Percentiles rank a stretch among this genome's conserved stretches.
Evolutionary conservation across 2,888 invertebrate genomes (phyloP).

Genomic region (Campoplex capitator): DNA sequence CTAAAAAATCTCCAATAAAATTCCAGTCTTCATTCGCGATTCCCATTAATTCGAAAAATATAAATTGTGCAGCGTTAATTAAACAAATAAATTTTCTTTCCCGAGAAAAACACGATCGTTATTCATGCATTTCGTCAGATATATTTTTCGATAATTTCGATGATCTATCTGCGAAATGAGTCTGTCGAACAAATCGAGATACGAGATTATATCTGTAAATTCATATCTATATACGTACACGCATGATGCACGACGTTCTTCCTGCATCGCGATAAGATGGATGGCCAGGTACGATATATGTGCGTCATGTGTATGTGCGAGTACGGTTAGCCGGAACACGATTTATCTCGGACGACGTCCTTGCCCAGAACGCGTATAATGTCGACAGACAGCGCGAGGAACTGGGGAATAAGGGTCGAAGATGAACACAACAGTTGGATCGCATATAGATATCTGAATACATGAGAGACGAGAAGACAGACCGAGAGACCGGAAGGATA

Average conservation of each 20-base stretch:
- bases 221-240: neutral
- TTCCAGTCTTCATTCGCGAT: neutral
- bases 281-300: slow-evolving; percentile 59
- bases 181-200: slow-evolving; percentile 24
- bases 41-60: neutral
- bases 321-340: slow-evolving; percentile 59
- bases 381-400: slow-evolving; percentile 32
- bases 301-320: slow-evolving; percentile 46
- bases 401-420: slow-evolving; percentile 14
- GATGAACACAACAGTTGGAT: slow-evolving; percentile 27
- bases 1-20: neutral
- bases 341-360: slow-evolving; percentile 65
- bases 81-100: neutral
- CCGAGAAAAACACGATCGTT: slow-evolving; percentile 8
- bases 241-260: slow-evolving; percentile 49
- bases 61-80: neutral
- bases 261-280: slow-evolving; percentile 64
- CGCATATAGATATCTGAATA: neutral
- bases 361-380: slow-evolving; percentile 65
- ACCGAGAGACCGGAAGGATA: slow-evolving; percentile 60
- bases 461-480: slow-evolving; percentile 47
- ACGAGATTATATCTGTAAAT: slow-evolving; percentile 3
- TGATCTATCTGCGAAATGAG: neutral
- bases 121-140: neutral
- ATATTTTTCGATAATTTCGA: slow-evolving; percentile 5